Conservation (phyloP, 2,113 vertebrate species). For the Clarias magur region DNA sequence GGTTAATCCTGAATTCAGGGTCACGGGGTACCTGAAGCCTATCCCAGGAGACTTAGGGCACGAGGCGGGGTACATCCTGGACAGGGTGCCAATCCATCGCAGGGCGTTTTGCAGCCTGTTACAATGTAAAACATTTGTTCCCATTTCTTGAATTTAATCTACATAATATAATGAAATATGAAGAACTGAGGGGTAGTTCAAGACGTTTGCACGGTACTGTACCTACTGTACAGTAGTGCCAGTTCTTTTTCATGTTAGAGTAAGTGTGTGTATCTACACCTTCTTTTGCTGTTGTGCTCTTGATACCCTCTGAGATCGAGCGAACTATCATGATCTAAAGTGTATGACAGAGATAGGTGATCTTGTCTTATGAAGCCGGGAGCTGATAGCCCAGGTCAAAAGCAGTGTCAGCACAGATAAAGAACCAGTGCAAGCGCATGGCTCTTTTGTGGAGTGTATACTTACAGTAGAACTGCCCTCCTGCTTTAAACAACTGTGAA, state of each 20-base stretch:
- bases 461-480: neutral
- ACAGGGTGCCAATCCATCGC: too few relatives aligned
- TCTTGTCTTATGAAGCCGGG: slow-evolving; percentile 49
- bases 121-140: too few relatives aligned
- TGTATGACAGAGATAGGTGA: slow-evolving; percentile 43
- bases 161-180: too few relatives aligned
- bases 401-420: slow-evolving; percentile 48
- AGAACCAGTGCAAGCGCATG: slow-evolving; percentile 28
- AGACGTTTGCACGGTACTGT: neutral
- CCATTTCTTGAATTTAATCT: too few relatives aligned
- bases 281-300: neutral
- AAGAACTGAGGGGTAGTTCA: too few relatives aligned
- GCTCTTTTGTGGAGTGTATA: slow-evolving; percentile 31
- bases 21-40: too few relatives aligned
- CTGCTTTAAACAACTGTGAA: neutral
- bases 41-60: too few relatives aligned
- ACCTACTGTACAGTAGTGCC: neutral
- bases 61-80: too few relatives aligned
- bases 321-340: slow-evolving; percentile 35
- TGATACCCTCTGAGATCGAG: slow-evolving; percentile 33
- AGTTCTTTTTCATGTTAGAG: slow-evolving; percentile 17
- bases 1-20: too few relatives aligned
- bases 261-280: neutral
- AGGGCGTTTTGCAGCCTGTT: too few relatives aligned
- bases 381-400: slow-evolving; percentile 53